A percentile compares a stretch with the other conserved stretches of the same genome.
These are phyloP conservation scores for Brachionus rotundiformis DNA, from an alignment of 1,140 invertebrate genomes.

Conservation along the genomic window DNA sequence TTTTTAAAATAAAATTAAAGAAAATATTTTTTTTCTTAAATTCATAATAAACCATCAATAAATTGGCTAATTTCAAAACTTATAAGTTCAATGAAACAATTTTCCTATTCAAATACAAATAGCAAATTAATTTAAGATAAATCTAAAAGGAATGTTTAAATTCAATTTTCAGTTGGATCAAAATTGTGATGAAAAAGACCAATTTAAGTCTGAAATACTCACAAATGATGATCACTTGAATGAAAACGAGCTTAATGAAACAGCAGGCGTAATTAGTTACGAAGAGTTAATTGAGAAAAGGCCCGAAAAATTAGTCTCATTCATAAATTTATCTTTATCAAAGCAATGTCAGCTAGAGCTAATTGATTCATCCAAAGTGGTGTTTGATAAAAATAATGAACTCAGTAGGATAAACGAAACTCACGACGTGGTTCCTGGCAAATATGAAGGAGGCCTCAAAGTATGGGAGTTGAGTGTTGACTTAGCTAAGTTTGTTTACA, in stretches of 20 bases:
- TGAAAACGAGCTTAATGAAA: not conserved
- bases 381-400: not conserved
- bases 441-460: constrained; percentile 49
- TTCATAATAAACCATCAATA: too few species aligned
- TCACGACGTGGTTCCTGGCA: constrained; percentile 28
- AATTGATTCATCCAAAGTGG: not conserved
- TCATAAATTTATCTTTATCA: not conserved
- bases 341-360: not conserved
- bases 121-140: too few species aligned
- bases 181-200: not conserved
- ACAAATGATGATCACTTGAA: not conserved
- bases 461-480: constrained; percentile 48
- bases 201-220: not conserved
- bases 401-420: constrained; percentile 35
- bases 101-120: too few species aligned
- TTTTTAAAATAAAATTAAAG: too few species aligned
- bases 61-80: too few species aligned
- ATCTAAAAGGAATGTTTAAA: not conserved
- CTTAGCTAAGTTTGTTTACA: constrained; percentile 19
- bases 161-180: constrained; percentile 18
- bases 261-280: not conserved
- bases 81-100: too few species aligned
- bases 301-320: not conserved
- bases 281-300: not conserved
- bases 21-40: too few species aligned